Evolutionary conservation across 2,888 invertebrate genomes (phyloP).

Genomic region (Apamea monoglypha): DNA sequence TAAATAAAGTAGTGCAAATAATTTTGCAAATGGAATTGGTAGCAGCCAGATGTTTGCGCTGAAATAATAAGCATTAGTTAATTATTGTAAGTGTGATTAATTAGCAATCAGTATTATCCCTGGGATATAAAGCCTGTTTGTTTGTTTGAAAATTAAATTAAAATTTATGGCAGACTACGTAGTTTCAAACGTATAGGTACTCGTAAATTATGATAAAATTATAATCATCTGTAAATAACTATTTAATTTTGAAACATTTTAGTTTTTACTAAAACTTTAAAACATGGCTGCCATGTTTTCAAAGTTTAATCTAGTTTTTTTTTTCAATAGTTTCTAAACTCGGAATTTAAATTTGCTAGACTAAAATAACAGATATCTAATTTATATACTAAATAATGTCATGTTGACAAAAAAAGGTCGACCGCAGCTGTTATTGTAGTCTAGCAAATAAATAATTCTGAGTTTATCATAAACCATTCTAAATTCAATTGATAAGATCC

Average conservation of each 20-base stretch:
- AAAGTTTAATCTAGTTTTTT: neutral
- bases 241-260: neutral
- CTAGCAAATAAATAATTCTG: too few relatives aligned
- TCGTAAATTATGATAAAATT: neutral
- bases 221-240: neutral
- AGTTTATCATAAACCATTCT: neutral
- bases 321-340: neutral
- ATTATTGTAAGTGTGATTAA: constrained; percentile 35
- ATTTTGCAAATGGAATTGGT: constrained; percentile 32
- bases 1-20: constrained; percentile 18
- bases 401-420: too few relatives aligned
- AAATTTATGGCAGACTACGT: constrained; percentile 3
- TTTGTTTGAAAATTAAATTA: constrained; percentile 3
- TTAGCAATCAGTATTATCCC: constrained; percentile 16
- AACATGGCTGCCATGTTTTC: neutral
- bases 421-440: too few relatives aligned
- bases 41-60: constrained; percentile 18
- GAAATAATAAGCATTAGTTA: constrained; percentile 23
- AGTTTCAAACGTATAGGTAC: constrained; percentile 8
- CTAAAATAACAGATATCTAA: too few relatives aligned
- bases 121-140: neutral
- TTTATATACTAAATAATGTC: too few relatives aligned
- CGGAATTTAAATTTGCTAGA: too few relatives aligned
- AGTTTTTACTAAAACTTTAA: neutral
- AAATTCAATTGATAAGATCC: neutral